phyloP scores from a whole-genome alignment of 2,113 vertebrate genomes.

The Labeo rohita region DNA sequence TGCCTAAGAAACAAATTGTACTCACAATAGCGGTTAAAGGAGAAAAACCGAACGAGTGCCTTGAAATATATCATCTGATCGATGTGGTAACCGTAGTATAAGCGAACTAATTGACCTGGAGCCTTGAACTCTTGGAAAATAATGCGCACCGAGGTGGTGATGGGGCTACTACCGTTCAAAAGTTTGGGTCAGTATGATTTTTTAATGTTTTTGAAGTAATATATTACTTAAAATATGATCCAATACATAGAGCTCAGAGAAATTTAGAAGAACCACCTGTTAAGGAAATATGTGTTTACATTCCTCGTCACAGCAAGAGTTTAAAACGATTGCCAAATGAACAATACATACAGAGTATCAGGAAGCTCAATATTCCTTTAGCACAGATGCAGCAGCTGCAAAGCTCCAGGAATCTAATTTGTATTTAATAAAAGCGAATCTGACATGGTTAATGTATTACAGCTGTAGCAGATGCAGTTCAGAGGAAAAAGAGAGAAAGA shows the following conservation, averaged over 20 bases:
- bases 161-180: too few relatives aligned
- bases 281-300: not conserved
- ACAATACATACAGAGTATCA: conserved; percentile 26
- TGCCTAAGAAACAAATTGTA: too few relatives aligned
- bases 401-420: conserved; percentile 53
- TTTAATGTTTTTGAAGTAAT: too few relatives aligned
- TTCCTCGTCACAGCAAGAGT: not conserved
- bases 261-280: not conserved
- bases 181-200: too few relatives aligned
- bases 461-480: conserved; percentile 47
- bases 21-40: too few relatives aligned
- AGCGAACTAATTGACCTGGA: too few relatives aligned
- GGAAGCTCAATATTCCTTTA: conserved; percentile 41
- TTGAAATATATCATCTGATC: too few relatives aligned
- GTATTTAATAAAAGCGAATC: conserved; percentile 50
- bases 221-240: too few relatives aligned
- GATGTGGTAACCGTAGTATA: too few relatives aligned
- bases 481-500: conserved; percentile 3
- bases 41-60: too few relatives aligned
- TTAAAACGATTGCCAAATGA: conserved; percentile 6
- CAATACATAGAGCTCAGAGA: not conserved
- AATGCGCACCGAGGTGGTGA: too few relatives aligned
- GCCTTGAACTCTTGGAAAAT: too few relatives aligned
- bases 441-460: conserved; percentile 51
- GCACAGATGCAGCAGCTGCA: conserved; percentile 44